phyloP scores from a whole-genome alignment of 2,113 vertebrate genomes.

The Erythrocercus mccallii region DNA sequence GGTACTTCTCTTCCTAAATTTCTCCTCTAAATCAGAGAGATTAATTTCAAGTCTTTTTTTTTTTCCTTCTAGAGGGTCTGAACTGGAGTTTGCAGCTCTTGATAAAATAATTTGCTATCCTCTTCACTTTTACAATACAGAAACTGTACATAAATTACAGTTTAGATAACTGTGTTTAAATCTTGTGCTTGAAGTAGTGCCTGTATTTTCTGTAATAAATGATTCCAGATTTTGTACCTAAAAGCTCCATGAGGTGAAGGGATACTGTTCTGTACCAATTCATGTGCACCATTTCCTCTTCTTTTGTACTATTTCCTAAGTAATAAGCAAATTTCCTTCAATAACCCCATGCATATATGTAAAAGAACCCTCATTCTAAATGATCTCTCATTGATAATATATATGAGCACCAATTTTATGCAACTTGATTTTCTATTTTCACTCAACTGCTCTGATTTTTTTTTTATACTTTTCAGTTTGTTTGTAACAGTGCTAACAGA shows the following conservation, averaged over 20 bases:
- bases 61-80: not conserved
- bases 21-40: not conserved
- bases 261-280: not conserved
- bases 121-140: not conserved
- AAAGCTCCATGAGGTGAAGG: not conserved
- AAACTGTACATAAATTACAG: not conserved
- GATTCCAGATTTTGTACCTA: not conserved
- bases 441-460: not conserved
- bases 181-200: not conserved
- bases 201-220: not conserved
- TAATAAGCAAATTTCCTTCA: not conserved
- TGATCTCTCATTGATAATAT: not conserved
- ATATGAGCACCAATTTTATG: not conserved
- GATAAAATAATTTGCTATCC: not conserved
- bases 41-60: not conserved
- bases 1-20: not conserved
- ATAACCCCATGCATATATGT: not conserved
- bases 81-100: not conserved
- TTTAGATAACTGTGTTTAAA: not conserved
- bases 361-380: not conserved
- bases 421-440: not conserved
- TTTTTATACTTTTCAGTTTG: conserved; percentile 6
- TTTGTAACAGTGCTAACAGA: not conserved
- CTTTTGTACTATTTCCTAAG: not conserved
- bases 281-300: not conserved